phyloP scores from a whole-genome alignment of 1,140 invertebrate species.

The Melipona quadrifasciata region DNA sequence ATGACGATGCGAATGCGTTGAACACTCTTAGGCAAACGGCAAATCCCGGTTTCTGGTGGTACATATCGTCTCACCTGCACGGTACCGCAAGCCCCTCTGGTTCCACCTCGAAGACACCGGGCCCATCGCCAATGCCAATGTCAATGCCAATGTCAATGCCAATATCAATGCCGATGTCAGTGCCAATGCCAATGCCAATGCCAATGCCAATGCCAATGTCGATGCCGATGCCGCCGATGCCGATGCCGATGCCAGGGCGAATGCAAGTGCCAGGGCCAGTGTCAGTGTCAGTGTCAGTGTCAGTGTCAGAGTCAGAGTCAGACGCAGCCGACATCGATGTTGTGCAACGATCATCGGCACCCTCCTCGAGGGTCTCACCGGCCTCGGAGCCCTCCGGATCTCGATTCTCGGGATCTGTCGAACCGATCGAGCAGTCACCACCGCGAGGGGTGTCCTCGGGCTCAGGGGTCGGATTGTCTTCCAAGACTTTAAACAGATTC shows the following conservation, averaged over 20 bases:
- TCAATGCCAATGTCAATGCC: constrained; percentile 66
- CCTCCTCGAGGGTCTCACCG: constrained; percentile 31
- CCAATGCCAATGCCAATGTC: constrained; percentile 51
- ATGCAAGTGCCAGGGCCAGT: constrained; percentile 59
- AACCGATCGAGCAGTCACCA: constrained; percentile 39
- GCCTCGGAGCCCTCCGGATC: constrained; percentile 28
- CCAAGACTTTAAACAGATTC: constrained; percentile 80
- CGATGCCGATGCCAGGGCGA: constrained; percentile 54
- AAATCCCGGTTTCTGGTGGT: constrained; percentile 80
- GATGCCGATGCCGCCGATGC: constrained; percentile 60
- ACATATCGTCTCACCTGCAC: constrained; percentile 80
- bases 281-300: constrained; percentile 54
- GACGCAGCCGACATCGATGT: constrained; percentile 45
- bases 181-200: constrained; percentile 59
- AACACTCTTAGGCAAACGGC: constrained; percentile 77
- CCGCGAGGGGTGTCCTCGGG: constrained; percentile 23
- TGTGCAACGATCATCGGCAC: constrained; percentile 58
- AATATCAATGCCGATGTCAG: constrained; percentile 59
- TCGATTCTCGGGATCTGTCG: not conserved
- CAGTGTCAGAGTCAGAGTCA: constrained; percentile 59
- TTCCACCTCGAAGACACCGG: constrained; percentile 78
- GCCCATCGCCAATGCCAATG: constrained; percentile 73
- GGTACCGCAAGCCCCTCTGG: constrained; percentile 75
- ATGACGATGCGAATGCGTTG: constrained; percentile 70
- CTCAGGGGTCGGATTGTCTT: constrained; percentile 74